Evolutionary conservation across 2,797 vertebrate genomes (phyloP), one percentile per base, ranked within the genome.

Genomic region (Lacerta agilis): DNA sequence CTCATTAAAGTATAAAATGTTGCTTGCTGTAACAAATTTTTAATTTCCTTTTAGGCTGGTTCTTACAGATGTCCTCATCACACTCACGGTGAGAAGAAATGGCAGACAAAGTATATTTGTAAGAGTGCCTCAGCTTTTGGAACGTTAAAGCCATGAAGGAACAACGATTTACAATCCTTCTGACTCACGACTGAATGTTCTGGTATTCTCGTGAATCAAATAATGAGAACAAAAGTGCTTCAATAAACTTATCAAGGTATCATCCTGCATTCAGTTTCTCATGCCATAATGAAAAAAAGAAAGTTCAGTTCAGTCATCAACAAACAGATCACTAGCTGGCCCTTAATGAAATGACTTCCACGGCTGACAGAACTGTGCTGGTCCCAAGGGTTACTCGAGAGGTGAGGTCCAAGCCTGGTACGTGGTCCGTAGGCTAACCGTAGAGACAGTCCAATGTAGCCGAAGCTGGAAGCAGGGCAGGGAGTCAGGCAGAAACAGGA

Each of bases 1-100:
- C 90, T 94, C 90, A 94, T 90, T 85, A 94, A 93, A 91, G 86
- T 89, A 93, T 79, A 94, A 73, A 91, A 87, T 92, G 58, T 49
- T 91, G 38, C 88, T 86, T 86, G 79, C 43, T 86, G 25, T 18
- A 89, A 72, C 41, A 55, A 0, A 80, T 88, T 90, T 87, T 66
- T 61, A 72, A 89, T 85, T 77, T 20, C 20, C 43, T 91, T 77
- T 3, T 61, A 83, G 78, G 76, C 36, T 90, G n/a, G 3, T 86
- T 92, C 77, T 89, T 93, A 73, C 86, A 80, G 89, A 87, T 92
- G n/a, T 61, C 76, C 90, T 91, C 6, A 0, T 86, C 87, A 92
- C 89, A 90, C 69, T 93, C 87, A 88, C 58, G 78, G 8, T 71
- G 43, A 67, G 49, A 92, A 83, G 92, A 93, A 23, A 55, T 83